These are phyloP conservation scores for Macroglossus sobrinus DNA, from an alignment of 2,113 vertebrate genomes.

Conservation along the genomic window DNA sequence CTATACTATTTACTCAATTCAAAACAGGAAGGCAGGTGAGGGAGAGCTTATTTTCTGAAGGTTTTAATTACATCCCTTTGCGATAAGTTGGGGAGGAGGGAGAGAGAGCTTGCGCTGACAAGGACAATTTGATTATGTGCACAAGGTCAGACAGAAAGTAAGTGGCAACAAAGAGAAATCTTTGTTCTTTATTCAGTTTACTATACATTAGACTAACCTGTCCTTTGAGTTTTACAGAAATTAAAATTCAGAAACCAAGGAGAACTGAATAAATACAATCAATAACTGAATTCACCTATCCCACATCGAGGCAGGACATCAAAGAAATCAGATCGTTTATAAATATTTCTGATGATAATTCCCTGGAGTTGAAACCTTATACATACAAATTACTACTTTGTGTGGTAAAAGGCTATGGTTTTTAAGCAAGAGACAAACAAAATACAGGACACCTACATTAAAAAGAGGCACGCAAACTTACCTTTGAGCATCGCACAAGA, in stretches of 20 bases:
- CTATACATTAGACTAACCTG: background rate
- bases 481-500: background rate
- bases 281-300: background rate
- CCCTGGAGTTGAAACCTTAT: background rate
- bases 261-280: background rate
- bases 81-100: background rate
- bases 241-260: background rate
- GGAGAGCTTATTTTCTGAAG: background rate
- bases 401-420: background rate
- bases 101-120: background rate
- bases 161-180: background rate
- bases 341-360: background rate
- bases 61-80: background rate
- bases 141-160: slow-evolving; percentile 14
- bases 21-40: background rate
- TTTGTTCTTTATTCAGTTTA: background rate
- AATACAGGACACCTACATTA: background rate
- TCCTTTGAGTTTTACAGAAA: background rate
- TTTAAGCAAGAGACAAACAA: background rate
- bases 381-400: background rate
- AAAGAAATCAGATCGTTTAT: background rate
- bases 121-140: background rate
- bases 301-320: background rate
- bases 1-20: background rate
- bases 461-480: background rate